phyloP scores from a whole-genome alignment of 2,113 vertebrate species.

The Sigmodon hispidus region DNA sequence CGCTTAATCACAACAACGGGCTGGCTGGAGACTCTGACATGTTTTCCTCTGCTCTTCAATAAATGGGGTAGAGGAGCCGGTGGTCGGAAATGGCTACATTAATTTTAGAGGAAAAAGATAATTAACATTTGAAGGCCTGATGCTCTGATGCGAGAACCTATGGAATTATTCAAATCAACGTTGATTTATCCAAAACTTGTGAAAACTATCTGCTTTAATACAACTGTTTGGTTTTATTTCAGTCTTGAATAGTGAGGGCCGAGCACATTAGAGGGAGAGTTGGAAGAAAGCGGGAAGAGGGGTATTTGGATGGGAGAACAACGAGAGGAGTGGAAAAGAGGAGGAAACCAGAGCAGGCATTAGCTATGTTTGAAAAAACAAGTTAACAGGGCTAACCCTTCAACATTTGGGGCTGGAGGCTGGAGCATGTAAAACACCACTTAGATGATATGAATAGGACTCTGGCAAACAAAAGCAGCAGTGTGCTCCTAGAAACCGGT shows the following conservation, averaged over 20 bases:
- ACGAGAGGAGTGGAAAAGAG: neutral
- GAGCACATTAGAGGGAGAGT: conserved; percentile 16
- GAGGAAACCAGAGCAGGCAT: conserved; percentile 65
- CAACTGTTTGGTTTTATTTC: conserved; percentile 36
- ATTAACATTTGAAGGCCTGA: conserved; percentile 87
- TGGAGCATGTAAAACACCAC: conserved; percentile 87
- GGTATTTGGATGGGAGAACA: neutral
- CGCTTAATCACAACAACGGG: conserved; percentile 89
- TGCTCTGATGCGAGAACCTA: conserved; percentile 85
- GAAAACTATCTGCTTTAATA: conserved; percentile 65
- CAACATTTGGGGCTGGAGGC: conserved; percentile 83
- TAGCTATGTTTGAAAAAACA: conserved; percentile 78
- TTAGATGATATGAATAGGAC: conserved; percentile 89
- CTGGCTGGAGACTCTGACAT: conserved; percentile 89
- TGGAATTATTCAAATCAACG: conserved; percentile 87
- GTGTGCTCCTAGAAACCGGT: conserved; percentile 91
- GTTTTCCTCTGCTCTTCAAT: conserved; percentile 88
- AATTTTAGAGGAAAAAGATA: conserved; percentile 89
- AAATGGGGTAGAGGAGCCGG: conserved; percentile 86
- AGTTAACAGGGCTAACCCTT: conserved; percentile 81
- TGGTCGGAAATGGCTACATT: conserved; percentile 88
- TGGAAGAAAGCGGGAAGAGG: conserved; percentile 17
- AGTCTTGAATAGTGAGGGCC: conserved; percentile 50
- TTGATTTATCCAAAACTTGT: conserved; percentile 85
- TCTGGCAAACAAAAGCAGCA: conserved; percentile 90